Evolutionary conservation across 2,113 vertebrate genomes (phyloP).

Genomic region (Tichodroma muraria): DNA sequence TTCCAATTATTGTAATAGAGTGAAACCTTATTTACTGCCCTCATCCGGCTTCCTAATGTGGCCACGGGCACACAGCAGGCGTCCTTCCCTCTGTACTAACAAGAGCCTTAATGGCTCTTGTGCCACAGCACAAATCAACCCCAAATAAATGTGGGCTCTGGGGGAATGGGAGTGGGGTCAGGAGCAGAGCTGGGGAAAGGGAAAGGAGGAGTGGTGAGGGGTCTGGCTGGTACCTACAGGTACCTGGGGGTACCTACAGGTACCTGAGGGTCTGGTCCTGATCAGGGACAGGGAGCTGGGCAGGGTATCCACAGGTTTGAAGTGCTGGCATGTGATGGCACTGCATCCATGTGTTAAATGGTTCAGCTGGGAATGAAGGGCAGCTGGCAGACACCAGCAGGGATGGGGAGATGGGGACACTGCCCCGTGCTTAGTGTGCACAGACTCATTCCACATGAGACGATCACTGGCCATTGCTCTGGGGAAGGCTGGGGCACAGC

Average conservation of each 20-base stretch:
- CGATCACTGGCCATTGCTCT: neutral
- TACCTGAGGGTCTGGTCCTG: neutral
- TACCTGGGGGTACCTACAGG: neutral
- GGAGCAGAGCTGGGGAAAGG: neutral
- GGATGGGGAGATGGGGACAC: neutral
- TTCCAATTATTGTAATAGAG: neutral
- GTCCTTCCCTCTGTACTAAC: neutral
- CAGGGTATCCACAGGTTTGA: neutral
- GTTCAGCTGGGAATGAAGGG: neutral
- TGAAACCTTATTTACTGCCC: conserved; percentile 38
- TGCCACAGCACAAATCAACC: neutral
- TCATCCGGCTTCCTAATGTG: neutral
- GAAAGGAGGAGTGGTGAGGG: too few relatives aligned
- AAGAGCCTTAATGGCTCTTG: neutral
- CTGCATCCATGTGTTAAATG: neutral
- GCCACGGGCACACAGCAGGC: neutral
- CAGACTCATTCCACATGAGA: neutral
- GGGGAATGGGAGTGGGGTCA: neutral
- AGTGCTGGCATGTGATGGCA: neutral
- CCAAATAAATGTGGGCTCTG: fast-evolving
- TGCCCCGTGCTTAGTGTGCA: neutral
- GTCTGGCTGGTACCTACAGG: neutral
- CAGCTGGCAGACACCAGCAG: neutral
- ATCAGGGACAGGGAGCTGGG: neutral
- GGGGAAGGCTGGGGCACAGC: neutral